These are phyloP conservation scores for Ericerus pela DNA, from an alignment of 1,140 invertebrate genomes.

Conservation along the genomic window DNA sequence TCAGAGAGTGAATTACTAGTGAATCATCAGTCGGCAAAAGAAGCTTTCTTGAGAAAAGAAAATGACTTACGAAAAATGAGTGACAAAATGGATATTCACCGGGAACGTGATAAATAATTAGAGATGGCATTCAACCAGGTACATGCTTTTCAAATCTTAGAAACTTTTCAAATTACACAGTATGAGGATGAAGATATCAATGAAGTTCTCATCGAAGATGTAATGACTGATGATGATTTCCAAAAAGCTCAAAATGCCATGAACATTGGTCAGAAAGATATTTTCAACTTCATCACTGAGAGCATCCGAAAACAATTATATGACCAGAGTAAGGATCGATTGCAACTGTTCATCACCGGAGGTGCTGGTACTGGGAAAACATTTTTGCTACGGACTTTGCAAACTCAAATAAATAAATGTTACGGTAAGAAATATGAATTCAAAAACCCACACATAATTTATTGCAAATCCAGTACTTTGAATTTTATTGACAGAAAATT, in stretches of 20 bases:
- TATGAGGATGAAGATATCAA: constrained; percentile 21
- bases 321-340: constrained; percentile 15
- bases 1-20: too few relatives aligned
- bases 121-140: constrained; percentile 27
- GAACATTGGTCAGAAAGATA: constrained; percentile 19
- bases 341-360: constrained; percentile 23
- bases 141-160: constrained; percentile 27
- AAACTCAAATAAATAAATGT: constrained; percentile 26
- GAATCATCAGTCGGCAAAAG: too few relatives aligned
- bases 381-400: constrained; percentile 27
- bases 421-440: too few relatives aligned
- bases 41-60: constrained; percentile 25
- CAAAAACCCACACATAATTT: too few relatives aligned
- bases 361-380: constrained; percentile 25
- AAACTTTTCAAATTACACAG: too few relatives aligned
- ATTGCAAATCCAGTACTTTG: too few relatives aligned
- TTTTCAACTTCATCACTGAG: constrained; percentile 21
- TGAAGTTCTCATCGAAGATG: constrained; percentile 15
- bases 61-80: constrained; percentile 24
- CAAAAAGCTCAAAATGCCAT: constrained; percentile 13
- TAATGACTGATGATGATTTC: neutral
- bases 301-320: constrained; percentile 22
- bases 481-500: too few relatives aligned
- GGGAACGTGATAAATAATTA: constrained; percentile 24
- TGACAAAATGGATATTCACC: constrained; percentile 23